Evolutionary conservation across 2,797 vertebrate species (phyloP), one percentile per base, ranked within the genome.

Genomic region (Balearica regulorum): DNA sequence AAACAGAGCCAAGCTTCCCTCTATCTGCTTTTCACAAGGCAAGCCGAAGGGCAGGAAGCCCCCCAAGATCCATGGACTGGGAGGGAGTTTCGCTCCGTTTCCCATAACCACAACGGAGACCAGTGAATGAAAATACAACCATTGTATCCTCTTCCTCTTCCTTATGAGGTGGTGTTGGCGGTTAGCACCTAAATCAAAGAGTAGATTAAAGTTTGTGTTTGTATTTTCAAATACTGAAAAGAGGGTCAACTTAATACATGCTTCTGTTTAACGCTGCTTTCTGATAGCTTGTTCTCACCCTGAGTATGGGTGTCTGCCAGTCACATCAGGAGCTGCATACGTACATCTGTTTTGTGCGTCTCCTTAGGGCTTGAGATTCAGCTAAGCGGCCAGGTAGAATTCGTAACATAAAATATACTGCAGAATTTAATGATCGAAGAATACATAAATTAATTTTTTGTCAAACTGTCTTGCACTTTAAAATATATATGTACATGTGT

Each of bases 401-500:
- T 49, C 28, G 6, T n/a, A 28, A 54, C n/a, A 6, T 9, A 69
- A 55, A 70, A 62, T 33, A 28, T 29, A 24, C 20, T 44, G 10
- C 13, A 28, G 19, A 64, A 77, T 31, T n/a, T 86, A 60, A 44
- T 51, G 16, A 90, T 39, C n/a, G 37, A 14, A 83, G 21, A 73
- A 44, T 11, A 53, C 12, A 9, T 25, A 18, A 24, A n/a, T 39
- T 72, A 24, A 17, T 35, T 90, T 78, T 78, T 60, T 43, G 39
- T 60, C 21, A 71, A 31, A 44, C 62, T 41, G 20, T 57, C 29
- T n/a, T 57, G 60, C 25, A 49, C 11, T 7, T 7, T 44, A 16
- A 0, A 41, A 29, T 19, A 8, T 13, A 9, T 37, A 1, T 13
- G 9, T 9, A 28, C 17, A 9, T 8, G 25, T 8, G 8, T 19